phyloP scores from a whole-genome alignment of 1,140 invertebrate species.

The Tetramorium alpestre region DNA sequence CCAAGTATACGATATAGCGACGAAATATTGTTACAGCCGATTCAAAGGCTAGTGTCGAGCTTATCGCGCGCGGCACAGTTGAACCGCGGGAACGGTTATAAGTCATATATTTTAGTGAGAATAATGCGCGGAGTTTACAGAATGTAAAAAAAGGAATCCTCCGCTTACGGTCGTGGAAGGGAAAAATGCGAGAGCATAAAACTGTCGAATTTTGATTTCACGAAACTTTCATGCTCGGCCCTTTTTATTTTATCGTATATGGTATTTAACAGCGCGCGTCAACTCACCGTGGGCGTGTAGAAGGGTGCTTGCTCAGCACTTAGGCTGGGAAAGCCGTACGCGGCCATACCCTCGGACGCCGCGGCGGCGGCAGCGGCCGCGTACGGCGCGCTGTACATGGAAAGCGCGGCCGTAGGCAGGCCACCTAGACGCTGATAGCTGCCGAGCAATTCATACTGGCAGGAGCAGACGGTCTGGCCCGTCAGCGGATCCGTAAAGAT shows the following conservation, averaged over 20 bases:
- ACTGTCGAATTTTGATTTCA: not conserved
- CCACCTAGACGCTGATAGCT: slow-evolving; percentile 93
- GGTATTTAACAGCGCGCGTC: not conserved
- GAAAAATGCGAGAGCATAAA: not conserved
- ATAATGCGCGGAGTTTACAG: not conserved
- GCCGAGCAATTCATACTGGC: slow-evolving; percentile 92
- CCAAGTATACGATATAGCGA: not conserved
- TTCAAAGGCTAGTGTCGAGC: slow-evolving; percentile 5
- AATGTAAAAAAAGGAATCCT: not conserved
- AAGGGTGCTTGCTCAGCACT: slow-evolving; percentile 93
- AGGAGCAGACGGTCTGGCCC: slow-evolving; percentile 96
- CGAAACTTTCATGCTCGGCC: too few relatives aligned
- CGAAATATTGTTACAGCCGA: slow-evolving; percentile 11
- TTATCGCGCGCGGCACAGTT: not conserved
- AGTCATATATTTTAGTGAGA: not conserved
- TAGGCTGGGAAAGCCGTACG: slow-evolving; percentile 91
- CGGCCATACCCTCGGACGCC: slow-evolving; percentile 89
- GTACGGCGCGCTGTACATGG: slow-evolving; percentile 92
- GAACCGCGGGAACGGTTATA: not conserved
- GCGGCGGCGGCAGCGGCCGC: slow-evolving; percentile 90
- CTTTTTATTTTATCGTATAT: not conserved
- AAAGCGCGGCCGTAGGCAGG: slow-evolving; percentile 88
- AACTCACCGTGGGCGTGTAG: slow-evolving; percentile 92
- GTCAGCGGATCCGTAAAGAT: slow-evolving; percentile 97
- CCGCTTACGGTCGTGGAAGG: too few relatives aligned